Percentiles rank a stretch among this genome's conserved stretches.
Conservation (phyloP, 2,888 invertebrate genomes). For the Ophraella communa region DNA sequence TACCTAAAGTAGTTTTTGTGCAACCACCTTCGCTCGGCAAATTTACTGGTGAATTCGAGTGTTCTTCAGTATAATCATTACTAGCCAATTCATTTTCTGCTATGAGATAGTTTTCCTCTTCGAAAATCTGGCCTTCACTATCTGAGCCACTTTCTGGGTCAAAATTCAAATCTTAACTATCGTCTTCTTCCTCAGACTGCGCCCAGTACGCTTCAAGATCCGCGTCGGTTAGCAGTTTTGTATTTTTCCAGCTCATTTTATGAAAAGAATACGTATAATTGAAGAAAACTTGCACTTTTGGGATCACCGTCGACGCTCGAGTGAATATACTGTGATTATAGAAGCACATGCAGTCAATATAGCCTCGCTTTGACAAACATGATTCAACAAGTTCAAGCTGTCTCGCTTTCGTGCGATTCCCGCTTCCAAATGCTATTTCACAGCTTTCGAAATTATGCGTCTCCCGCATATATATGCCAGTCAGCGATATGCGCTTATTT, state of each 20-base stretch:
- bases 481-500: slow-evolving; percentile 1
- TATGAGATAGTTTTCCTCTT: slow-evolving; percentile 8
- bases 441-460: slow-evolving; percentile 4
- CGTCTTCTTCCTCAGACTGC: background rate
- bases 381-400: background rate
- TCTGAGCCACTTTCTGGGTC: slow-evolving; percentile 7
- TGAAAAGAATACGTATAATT: slow-evolving; percentile 1
- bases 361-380: background rate
- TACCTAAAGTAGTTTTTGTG: slow-evolving; percentile 6
- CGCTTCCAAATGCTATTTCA: slow-evolving; percentile 5
- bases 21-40: background rate
- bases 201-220: slow-evolving; percentile 2
- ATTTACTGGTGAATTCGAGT: slow-evolving; percentile 6
- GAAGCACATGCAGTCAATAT: background rate
- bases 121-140: slow-evolving; percentile 5
- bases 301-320: slow-evolving; percentile 2
- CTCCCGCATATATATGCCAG: slow-evolving; percentile 6
- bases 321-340: slow-evolving; percentile 9
- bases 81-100: slow-evolving; percentile 6
- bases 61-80: background rate
- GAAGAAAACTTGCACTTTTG: slow-evolving; percentile 1
- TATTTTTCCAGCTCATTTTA: slow-evolving; percentile 1
- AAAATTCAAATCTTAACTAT: slow-evolving; percentile 6
- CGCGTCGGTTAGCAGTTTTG: background rate
- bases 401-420: slow-evolving; percentile 1